Conservation (phyloP, 1,140 invertebrate genomes). For the Saxidomus purpurata region DNA sequence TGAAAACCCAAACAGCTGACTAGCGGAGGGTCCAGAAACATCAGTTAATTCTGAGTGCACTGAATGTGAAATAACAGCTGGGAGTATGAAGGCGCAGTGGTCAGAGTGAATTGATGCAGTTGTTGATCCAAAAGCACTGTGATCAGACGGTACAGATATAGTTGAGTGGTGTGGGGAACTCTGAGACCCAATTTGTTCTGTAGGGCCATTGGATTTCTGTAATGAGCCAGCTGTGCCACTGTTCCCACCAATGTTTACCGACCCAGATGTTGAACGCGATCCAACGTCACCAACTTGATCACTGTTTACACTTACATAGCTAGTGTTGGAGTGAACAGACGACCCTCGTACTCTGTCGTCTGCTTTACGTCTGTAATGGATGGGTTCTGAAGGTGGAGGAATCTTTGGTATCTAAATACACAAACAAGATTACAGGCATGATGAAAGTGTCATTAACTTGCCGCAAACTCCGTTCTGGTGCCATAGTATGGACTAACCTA, state of each 20-base stretch:
- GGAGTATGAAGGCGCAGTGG: neutral
- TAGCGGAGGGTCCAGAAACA: neutral
- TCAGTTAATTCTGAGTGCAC: neutral
- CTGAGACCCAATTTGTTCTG: neutral
- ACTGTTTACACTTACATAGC: neutral
- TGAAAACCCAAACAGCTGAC: neutral
- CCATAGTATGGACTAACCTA: too few relatives aligned
- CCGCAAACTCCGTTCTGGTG: too few relatives aligned
- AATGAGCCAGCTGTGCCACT: neutral
- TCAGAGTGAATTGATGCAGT: neutral
- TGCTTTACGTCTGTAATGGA: neutral
- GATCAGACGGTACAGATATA: neutral
- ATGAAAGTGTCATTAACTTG: too few relatives aligned
- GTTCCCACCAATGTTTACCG: neutral
- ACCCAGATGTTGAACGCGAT: neutral
- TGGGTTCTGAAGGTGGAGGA: conserved; percentile 45
- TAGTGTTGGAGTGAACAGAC: neutral
- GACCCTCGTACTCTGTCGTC: neutral
- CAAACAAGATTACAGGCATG: neutral
- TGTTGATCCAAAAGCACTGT: neutral
- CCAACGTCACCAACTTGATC: neutral
- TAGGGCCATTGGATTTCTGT: too few relatives aligned
- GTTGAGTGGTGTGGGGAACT: neutral
- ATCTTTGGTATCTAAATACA: conserved; percentile 50
- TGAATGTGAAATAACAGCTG: neutral